Evolutionary conservation across 1,140 invertebrate species (phyloP).

Genomic region (Schlechtendalia chinensis): DNA sequence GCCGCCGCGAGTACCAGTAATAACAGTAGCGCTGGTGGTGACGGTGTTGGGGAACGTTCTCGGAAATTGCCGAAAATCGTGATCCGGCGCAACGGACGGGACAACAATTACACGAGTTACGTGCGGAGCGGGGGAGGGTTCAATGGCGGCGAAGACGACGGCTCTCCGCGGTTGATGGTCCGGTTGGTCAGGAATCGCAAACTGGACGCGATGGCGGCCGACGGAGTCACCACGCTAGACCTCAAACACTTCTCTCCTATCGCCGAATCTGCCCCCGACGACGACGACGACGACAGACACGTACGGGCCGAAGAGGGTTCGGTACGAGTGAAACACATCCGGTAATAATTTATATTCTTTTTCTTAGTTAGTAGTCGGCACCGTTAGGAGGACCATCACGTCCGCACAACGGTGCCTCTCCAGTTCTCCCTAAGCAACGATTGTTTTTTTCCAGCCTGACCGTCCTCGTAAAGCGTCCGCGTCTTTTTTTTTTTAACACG

Average conservation of each 20-base stretch:
- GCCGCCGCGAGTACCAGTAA: background rate
- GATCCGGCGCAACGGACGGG: slow-evolving; percentile 9
- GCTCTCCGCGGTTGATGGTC: background rate
- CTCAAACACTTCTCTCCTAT: slow-evolving; percentile 26
- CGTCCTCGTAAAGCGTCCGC: too few relatives aligned
- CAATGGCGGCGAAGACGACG: background rate
- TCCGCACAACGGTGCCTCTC: too few relatives aligned
- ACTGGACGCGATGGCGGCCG: slow-evolving; percentile 17
- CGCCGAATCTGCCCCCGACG: background rate
- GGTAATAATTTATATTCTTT: background rate
- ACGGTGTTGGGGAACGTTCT: background rate
- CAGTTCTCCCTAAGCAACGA: too few relatives aligned
- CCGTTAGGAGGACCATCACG: too few relatives aligned
- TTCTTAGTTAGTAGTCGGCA: too few relatives aligned
- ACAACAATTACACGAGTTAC: slow-evolving; percentile 34
- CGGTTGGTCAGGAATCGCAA: background rate
- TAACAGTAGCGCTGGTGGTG: too few relatives aligned
- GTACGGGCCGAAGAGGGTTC: background rate
- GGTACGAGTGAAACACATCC: background rate
- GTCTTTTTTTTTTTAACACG: too few relatives aligned
- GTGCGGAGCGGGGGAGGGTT: background rate
- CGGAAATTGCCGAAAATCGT: slow-evolving; percentile 37
- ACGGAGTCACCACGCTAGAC: slow-evolving; percentile 2
- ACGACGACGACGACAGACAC: background rate
- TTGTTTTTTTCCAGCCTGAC: too few relatives aligned